phyloP scores from a whole-genome alignment of 2,113 vertebrate genomes.

The Indri indri region DNA sequence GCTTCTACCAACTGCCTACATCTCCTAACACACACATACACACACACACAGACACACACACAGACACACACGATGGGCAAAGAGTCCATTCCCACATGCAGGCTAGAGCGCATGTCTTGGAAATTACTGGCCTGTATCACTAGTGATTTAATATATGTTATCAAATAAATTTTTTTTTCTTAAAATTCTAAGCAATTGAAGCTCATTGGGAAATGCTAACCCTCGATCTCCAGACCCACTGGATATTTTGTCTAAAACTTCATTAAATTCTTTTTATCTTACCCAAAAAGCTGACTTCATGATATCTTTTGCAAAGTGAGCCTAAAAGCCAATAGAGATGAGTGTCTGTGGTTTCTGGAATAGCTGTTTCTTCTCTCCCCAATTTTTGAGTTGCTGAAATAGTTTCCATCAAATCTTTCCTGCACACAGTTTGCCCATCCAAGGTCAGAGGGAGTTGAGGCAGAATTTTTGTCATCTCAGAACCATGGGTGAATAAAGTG shows the following conservation, averaged over 20 bases:
- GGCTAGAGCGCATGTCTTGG: not conserved
- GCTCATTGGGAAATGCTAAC: not conserved
- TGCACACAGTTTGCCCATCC: not conserved
- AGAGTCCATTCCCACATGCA: not conserved
- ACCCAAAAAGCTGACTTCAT: not conserved
- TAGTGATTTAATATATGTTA: not conserved
- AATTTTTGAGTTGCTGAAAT: not conserved
- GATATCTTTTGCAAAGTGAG: not conserved
- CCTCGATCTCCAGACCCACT: not conserved
- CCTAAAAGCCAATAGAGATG: not conserved
- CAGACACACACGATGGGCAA: not conserved
- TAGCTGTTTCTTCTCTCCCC: not conserved
- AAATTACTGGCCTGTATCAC: not conserved
- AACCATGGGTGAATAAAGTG: not conserved
- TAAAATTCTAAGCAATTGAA: not conserved
- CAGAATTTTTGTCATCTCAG: not conserved
- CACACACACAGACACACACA: no score
- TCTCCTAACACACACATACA: not conserved
- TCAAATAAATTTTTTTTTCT: not conserved
- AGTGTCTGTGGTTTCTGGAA: not conserved
- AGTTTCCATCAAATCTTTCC: not conserved
- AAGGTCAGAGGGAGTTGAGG: not conserved
- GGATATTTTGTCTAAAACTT: conserved; percentile 35
- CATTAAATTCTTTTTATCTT: not conserved
- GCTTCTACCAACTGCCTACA: not conserved